Evolutionary conservation across 2,797 vertebrate species (phyloP), one percentile per base, ranked within the genome.

Genomic region (Lagorchestes hirsutus): DNA sequence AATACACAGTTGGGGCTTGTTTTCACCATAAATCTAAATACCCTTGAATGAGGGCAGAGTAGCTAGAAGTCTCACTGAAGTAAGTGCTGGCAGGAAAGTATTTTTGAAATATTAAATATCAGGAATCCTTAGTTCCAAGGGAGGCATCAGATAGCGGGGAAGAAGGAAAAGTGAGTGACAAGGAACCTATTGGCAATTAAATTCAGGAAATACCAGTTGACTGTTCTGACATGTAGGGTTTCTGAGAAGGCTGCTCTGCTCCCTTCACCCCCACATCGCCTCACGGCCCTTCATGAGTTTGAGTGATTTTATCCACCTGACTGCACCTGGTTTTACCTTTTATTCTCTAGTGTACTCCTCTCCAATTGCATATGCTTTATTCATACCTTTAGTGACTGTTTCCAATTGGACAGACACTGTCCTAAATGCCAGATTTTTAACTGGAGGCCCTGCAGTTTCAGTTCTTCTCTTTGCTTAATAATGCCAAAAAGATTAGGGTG

Each of bases 21-120:
- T 98, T 97, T 94, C 92, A 18, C 90, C 67, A 94, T 95, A 96
- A 96, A 97, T 97, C 96, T 96, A 95, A 97, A 93, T 95, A 94
- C 93, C 96, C 95, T 55, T 96, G 95, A 96, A 92, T 91, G 58
- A 96, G 90, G 90, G 95, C 92, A 94, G 34, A 34, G 95, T 92
- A 87, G 93, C 93, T 9, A 29, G 40, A 93, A 92, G 92, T 98
- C 96, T 97, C 97, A 95, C 58, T 90, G 90, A 95, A 96, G 52
- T 97, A 96, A 97, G 90, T 94, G 87, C 22, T 82, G 74, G 74
- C 74, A 82, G 74, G n/a, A 40, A 82, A 46, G 18, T 46, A 46
- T 82, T 82, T 82, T 82, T 82, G 40, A 82, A 82, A 46, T 82
- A 82, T 46, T 82, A 46, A 82, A 82, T 82, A 82, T 82, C 22